Evolutionary conservation across 2,797 vertebrate genomes (phyloP).

Genomic region (Selene dorsalis): DNA sequence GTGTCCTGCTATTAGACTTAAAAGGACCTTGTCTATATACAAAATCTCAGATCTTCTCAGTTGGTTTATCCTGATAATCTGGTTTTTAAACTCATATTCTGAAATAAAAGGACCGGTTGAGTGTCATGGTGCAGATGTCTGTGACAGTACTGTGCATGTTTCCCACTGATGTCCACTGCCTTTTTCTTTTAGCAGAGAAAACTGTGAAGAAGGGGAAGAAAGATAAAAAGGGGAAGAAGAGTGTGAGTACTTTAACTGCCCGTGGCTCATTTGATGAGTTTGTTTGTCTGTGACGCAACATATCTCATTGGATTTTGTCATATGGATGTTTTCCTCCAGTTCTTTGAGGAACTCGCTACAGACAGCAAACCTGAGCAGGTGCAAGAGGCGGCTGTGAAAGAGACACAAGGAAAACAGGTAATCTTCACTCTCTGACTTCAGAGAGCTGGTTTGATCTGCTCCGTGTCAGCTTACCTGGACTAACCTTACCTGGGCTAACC

Average conservation of each 20-base stretch:
- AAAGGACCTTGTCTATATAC: too few species aligned
- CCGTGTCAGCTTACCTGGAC: too few species aligned
- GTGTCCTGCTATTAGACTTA: too few species aligned
- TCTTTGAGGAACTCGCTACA: constrained; percentile 90
- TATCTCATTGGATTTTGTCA: not conserved
- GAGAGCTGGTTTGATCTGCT: too few species aligned
- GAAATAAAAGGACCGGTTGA: too few species aligned
- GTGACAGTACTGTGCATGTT: not conserved
- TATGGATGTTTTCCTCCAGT: constrained; percentile 76
- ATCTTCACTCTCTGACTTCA: not conserved
- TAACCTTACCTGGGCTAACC: too few species aligned
- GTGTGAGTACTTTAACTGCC: constrained; percentile 80
- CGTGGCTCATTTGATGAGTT: not conserved
- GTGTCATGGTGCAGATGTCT: too few species aligned
- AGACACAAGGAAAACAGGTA: constrained; percentile 83
- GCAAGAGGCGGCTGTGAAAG: constrained; percentile 82
- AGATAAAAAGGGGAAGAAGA: constrained; percentile 91
- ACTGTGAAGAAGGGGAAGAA: constrained; percentile 86
- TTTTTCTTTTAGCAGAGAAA: constrained; percentile 74
- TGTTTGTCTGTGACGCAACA: not conserved
- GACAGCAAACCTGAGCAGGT: constrained; percentile 84
- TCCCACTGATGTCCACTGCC: accelerated
- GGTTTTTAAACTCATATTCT: too few species aligned
- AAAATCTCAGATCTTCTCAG: too few species aligned
- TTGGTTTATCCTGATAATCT: too few species aligned